Evolutionary conservation across 2,888 invertebrate genomes (phyloP), one percentile per base, ranked within the genome.

Genomic region (Chrysomela aeneicollis): DNA sequence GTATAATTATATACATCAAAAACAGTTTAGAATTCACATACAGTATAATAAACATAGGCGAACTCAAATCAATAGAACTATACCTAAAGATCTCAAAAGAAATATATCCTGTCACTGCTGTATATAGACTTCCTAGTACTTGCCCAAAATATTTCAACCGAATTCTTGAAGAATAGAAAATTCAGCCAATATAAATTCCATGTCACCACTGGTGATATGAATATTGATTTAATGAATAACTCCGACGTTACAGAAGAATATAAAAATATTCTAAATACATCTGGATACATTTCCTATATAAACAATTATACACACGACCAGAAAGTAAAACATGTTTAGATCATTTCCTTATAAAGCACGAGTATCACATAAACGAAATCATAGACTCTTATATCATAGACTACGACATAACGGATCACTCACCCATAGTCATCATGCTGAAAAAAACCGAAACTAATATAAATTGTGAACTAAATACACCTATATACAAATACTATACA

Each of bases 121-220:
- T 60, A 19, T 60, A 60, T 8, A 52, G 52, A 18, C 51, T 35
- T 10, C 60, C 60, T 18, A 60, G 52, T 60, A 60, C 60, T 37
- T 60, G 52, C 42, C 60, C 19, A 60, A 60, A 42, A 35, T 42
- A 42, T 17, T 42, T 10, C 42, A 42, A 42, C 42, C 42, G 17
- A 42, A 42, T 42, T 19, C 37, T 46, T 46, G 46, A 46, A 19
- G 15, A 26, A 46, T 10, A 21, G 10, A 57, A 57, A 55, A 47
- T 19, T 47, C 46, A 58, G 47, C 26, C 18, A 58, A 47, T 17
- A 47, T 42, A n/a, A 22, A 58, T 19, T 42, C 17, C 42, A 42
- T 42, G 21, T 18, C 37, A 22, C 18, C 37, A 57, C 21, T 10
- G 35, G 37, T 21, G 46, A 57, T n/a, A 42, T 57, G 19, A 57